These are phyloP conservation scores for Alviniconcha marisindica DNA, from an alignment of 1,140 invertebrate genomes.

Conservation along the genomic window DNA sequence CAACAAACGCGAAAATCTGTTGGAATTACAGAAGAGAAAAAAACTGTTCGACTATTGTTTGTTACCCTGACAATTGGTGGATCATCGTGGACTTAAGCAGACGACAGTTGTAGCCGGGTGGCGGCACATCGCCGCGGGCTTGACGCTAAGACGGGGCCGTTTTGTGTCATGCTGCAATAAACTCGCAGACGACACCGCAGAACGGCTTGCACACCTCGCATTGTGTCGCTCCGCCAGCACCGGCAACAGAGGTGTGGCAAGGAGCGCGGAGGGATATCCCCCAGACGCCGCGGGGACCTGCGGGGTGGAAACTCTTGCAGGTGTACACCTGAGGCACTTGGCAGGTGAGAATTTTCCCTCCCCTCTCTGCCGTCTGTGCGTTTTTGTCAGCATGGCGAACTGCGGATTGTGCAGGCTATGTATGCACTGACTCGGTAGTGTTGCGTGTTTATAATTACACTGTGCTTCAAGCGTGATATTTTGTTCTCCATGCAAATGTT, in stretches of 20 bases:
- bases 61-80: neutral
- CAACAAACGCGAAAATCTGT: too few species aligned
- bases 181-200: too few species aligned
- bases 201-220: neutral
- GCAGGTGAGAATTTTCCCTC: conserved; percentile 13
- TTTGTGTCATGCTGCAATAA: neutral
- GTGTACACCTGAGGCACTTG: neutral
- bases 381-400: too few species aligned
- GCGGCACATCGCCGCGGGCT: neutral
- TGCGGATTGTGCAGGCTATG: too few species aligned
- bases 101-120: conserved; percentile 18
- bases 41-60: neutral
- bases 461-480: too few species aligned
- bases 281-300: too few species aligned
- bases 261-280: neutral
- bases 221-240: neutral
- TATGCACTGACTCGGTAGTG: too few species aligned
- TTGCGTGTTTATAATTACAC: too few species aligned
- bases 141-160: neutral
- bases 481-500: too few species aligned
- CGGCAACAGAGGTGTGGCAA: conserved; percentile 2
- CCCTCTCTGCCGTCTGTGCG: neutral
- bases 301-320: neutral
- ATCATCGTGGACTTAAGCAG: neutral
- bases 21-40: too few species aligned